A percentile compares a stretch with the other conserved stretches of the same genome.
Evolutionary conservation across 2,888 invertebrate genomes (phyloP).

Genomic region (Anarsia innoxiella): DNA sequence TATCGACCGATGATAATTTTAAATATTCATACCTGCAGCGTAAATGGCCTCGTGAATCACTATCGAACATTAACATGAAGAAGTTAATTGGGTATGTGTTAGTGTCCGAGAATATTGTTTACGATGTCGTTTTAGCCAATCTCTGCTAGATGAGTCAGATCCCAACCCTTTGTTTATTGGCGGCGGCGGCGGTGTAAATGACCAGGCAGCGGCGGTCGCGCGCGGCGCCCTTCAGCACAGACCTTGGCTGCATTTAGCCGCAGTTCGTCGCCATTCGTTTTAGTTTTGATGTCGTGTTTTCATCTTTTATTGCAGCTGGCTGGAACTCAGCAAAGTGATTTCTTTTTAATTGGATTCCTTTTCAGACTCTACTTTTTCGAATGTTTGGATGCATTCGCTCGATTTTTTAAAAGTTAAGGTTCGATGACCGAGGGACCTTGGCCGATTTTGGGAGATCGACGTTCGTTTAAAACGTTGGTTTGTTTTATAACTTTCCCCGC

Average conservation of each 20-base stretch:
- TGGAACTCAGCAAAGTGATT: constrained; percentile 45
- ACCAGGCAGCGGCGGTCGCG: constrained; percentile 60
- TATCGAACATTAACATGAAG: constrained; percentile 11
- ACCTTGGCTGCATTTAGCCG: constrained; percentile 72
- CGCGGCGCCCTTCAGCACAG: constrained; percentile 69
- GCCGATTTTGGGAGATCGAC: constrained; percentile 70
- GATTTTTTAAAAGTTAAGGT: no score
- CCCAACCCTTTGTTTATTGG: constrained; percentile 68
- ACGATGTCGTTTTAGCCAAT: constrained; percentile 30
- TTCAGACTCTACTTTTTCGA: constrained; percentile 27
- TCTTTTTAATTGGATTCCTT: constrained; percentile 37
- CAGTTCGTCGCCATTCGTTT: constrained; percentile 65
- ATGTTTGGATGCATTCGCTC: constrained; percentile 22
- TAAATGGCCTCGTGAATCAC: constrained; percentile 14
- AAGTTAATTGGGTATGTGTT: constrained; percentile 16
- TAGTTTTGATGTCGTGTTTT: constrained; percentile 52
- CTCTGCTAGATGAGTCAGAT: constrained; percentile 50
- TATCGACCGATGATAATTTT: background rate
- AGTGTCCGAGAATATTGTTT: constrained; percentile 17
- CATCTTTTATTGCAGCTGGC: constrained; percentile 51
- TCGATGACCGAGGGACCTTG: constrained; percentile 64
- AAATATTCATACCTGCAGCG: constrained; percentile 1
- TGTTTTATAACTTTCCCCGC: constrained; percentile 64
- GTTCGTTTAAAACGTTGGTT: constrained; percentile 37
- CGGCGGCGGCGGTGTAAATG: constrained; percentile 64